Evolutionary conservation across 2,113 vertebrate genomes (phyloP), one percentile per base, ranked within the genome.

Genomic region (Delphinus delphis): DNA sequence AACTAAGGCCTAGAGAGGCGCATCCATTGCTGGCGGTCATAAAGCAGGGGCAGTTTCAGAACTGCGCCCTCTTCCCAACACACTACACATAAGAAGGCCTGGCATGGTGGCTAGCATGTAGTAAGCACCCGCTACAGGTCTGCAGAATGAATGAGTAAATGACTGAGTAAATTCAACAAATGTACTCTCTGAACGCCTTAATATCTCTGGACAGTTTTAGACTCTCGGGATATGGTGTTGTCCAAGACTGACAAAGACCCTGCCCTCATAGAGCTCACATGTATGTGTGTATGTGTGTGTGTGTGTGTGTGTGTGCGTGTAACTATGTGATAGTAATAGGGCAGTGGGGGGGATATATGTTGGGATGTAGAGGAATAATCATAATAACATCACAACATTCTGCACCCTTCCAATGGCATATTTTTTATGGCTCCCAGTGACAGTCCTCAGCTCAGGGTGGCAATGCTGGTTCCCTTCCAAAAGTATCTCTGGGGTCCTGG

Each of bases 71-170:
- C 63, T 83, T 90, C 71, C 50, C 12, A 60, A 53, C 55, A 67
- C 5, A 33, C 8, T 11, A 31, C 62, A 60, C 13, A 13, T 31
- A 41, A 31, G 21, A 87, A 81, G 9, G 38, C 38, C 62, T n/a
- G 47, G 15, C 15, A 17, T 1, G 60, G 41, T 31, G 11, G 44
- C 70, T 44, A 53, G 38, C n/a, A 36, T 50, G 74, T 28, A 63
- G 41, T 23, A 87, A 84, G 38, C 17, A 33, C 38, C 68, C 62
- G 23, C 23, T 33, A 84, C 36, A 50, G 14, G 17, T 60, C 36
- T 96, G 31, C 1, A 68, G 53, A 71, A 87, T 38, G 41, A 85
- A 38, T 53, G 41, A 85, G n/a, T 53, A n/a, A 81, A 73, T 60
- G 38, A 68, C 23, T n/a, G 21, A 84, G 38, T 68, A 77, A 73